Conservation (phyloP, 2,797 vertebrate genomes). For the Gorsachius magnificus region DNA sequence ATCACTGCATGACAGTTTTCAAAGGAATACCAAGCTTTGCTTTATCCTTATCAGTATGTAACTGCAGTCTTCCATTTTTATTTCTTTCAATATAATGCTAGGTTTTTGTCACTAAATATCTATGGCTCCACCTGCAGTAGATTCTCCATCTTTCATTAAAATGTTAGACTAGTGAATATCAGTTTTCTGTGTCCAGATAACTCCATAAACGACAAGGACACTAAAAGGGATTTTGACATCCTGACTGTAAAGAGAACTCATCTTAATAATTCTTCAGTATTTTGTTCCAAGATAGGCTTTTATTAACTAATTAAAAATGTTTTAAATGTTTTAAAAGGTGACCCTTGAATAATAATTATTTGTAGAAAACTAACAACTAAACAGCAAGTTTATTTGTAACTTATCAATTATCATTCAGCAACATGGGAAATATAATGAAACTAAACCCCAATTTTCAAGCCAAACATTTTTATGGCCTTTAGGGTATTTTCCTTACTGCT, state of each 20-base stretch:
- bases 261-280: neutral
- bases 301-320: neutral
- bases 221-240: neutral
- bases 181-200: neutral
- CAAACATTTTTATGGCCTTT: neutral
- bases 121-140: neutral
- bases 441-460: neutral
- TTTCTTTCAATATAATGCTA: neutral
- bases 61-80: neutral
- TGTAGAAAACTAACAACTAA: neutral
- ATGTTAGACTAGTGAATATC: neutral
- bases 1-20: neutral
- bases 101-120: neutral
- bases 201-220: neutral
- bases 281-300: neutral
- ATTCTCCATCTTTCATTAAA: neutral
- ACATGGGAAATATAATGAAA: neutral
- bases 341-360: neutral
- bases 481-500: neutral
- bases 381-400: neutral
- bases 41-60: neutral
- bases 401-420: neutral
- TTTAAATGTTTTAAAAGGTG: neutral
- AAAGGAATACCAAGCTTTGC: neutral
- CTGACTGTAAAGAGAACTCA: neutral